Evolutionary conservation across 2,888 invertebrate species (phyloP), one percentile per base, ranked within the genome.

Genomic region (Euphydryas editha): DNA sequence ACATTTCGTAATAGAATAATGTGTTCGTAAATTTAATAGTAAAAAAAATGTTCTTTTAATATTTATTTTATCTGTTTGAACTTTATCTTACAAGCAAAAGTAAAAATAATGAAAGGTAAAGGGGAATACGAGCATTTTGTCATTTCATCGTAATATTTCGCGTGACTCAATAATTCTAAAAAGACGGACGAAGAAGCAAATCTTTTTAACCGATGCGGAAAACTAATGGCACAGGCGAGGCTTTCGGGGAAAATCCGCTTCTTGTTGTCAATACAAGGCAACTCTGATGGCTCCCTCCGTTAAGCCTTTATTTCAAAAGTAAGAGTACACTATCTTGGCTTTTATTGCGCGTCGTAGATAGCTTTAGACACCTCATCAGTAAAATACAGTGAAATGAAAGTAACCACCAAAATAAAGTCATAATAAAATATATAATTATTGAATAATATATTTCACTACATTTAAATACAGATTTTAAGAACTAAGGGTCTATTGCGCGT

Each of bases 191-290:
- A 81, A 82, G 85, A 86, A 81, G 88, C 87, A 91, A 92, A 91
- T 92, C 92, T 92, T 91, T 92, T 92, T 92, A 92, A 92, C 90
- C 88, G 86, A 89, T 83, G 90, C 88, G 90, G 86, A 87, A 89
- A 92, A 92, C 92, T 92, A 92, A 92, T 92, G 92, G 92, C 90
- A 82, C 82, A 91, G 90, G 92, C 92, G 92, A 87, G 87, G 90
- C 90, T 92, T 90, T 90, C 85, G 85, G 81, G 49, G 80, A 81
- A 90, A 92, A 92, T 92, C 92, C 90, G 90, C 88, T 91, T 88
- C 90, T 90, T 90, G 90, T 92, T 92, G 92, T 92, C 92, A 92
- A 92, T 92, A 92, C 91, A 85, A 84, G 85, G 89, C 87, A 84
- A 85, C 90, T 82, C 85, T 90, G 91, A 92, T 88, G 91, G 86